Conservation (phyloP, 2,113 vertebrate genomes). For the Lophotis ruficrista region DNA sequence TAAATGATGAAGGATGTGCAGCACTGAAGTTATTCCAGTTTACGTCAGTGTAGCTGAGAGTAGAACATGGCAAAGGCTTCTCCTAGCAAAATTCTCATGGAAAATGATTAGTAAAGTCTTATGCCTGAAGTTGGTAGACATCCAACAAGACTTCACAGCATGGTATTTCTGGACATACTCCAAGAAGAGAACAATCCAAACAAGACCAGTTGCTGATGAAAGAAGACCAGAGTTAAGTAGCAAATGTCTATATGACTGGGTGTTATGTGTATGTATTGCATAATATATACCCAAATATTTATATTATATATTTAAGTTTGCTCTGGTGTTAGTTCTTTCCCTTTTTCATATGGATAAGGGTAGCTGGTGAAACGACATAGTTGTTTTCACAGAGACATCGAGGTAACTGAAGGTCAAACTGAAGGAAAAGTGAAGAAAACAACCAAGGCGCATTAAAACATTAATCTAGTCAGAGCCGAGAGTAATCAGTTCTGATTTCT, state of each 20-base stretch:
- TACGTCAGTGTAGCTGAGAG: background rate
- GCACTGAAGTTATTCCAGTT: background rate
- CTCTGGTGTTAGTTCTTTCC: background rate
- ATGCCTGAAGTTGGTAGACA: background rate
- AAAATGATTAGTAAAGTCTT: conserved; percentile 4
- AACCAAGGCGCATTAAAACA: background rate
- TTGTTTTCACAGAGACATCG: background rate
- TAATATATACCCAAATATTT: background rate
- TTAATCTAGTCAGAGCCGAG: background rate
- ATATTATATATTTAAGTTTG: background rate
- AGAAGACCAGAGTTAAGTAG: background rate
- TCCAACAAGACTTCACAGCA: background rate
- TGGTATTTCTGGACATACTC: conserved; percentile 14
- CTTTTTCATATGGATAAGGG: background rate
- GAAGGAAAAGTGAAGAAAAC: background rate
- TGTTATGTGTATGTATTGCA: background rate
- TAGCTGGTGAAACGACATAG: background rate
- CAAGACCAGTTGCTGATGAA: background rate
- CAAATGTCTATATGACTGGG: background rate
- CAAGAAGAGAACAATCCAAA: background rate
- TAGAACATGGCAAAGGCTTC: background rate
- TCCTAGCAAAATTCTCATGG: background rate
- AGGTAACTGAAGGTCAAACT: background rate
- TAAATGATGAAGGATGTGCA: background rate
- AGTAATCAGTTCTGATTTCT: conserved; percentile 31